Percentiles rank a stretch among this genome's conserved stretches.
phyloP scores from a whole-genome alignment of 2,797 vertebrate genomes.

The Siniperca obscura region DNA sequence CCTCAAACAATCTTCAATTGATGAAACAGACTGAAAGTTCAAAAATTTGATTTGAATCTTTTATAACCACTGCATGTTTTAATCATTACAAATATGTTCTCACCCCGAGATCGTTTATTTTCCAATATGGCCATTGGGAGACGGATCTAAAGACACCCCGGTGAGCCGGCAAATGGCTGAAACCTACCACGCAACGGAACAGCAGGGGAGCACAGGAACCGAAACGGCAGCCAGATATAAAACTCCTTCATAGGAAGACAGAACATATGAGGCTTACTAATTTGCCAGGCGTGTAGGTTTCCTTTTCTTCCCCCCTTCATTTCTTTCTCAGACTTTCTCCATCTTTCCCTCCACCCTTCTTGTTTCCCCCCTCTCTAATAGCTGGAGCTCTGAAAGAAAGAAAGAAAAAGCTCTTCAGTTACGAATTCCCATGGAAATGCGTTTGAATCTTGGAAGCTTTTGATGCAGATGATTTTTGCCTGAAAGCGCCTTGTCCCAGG shows the following conservation, averaged over 20 bases:
- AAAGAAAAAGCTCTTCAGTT: slow-evolving; percentile 12
- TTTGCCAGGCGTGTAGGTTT: slow-evolving; percentile 44
- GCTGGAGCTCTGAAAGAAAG: slow-evolving; percentile 7
- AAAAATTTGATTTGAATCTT: slow-evolving; percentile 60
- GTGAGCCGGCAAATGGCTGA: slow-evolving; percentile 71
- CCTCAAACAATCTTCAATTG: slow-evolving; percentile 51
- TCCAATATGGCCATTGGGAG: slow-evolving; percentile 56
- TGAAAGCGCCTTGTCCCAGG: slow-evolving; percentile 51
- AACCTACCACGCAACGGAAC: slow-evolving; percentile 50
- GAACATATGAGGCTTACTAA: slow-evolving; percentile 55
- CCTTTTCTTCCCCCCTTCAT: not conserved
- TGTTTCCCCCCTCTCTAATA: not conserved
- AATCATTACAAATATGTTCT: slow-evolving; percentile 73
- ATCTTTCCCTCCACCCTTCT: not conserved
- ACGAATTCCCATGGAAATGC: slow-evolving; percentile 48
- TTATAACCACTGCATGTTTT: slow-evolving; percentile 63
- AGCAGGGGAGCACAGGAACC: slow-evolving; percentile 51
- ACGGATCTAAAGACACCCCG: slow-evolving; percentile 65
- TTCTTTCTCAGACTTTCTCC: not conserved
- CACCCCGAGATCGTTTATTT: slow-evolving; percentile 47
- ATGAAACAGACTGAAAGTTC: slow-evolving; percentile 58
- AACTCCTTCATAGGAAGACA: slow-evolving; percentile 52
- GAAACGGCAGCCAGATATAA: slow-evolving; percentile 44
- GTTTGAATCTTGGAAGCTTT: slow-evolving; percentile 60
- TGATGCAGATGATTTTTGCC: slow-evolving; percentile 59